Evolutionary conservation across 2,113 vertebrate species (phyloP), one percentile per base, ranked within the genome.

Genomic region (Hemiscyllium ocellatum): DNA sequence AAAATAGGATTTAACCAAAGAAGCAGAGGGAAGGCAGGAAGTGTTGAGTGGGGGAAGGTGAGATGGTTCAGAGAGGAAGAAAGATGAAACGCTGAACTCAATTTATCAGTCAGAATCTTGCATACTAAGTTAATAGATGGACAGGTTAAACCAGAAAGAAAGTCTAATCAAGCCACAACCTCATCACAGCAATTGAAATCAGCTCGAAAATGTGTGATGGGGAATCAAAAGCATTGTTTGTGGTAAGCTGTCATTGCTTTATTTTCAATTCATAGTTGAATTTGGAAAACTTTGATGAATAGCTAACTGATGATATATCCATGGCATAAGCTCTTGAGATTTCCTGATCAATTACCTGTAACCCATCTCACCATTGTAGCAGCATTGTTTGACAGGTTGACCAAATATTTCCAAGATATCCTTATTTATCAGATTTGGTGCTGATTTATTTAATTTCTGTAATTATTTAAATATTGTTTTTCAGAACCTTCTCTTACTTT

Each of bases 1-100:
- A 95, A 95, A 95, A 95, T 29, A 72, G 94, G 94, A 95, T 95
- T 95, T 76, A 72, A 42, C 69, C 42, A 72, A 37, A 70, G 47
- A 47, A 95, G 93, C 66, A 22, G 13, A 42, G 13, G 94, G 47
- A 47, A 33, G 24, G 19, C 26, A 42, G 20, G 20, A 5, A 15
- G n/a, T 3, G 8, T n/a, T 5, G 83, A 4, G 10, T 19, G 83
- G 37, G 26, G 68, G 47, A 52, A 69, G 68, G 42, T 26, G 94
- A 47, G 26, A 72, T 47, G 20, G n/a, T 95, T 26, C 42, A 42
- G 69, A 24, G 47, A 95, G 68, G 68, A 70, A 42, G 68, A 61
- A 52, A 76, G 94, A 33, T 50, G 37, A 50, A 95, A 50, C 29
- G 66, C 26, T 95, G 94, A 95, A 52, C 94, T 72, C 94, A 95